Base-by-base conservation (phyloP, 2,113 vertebrate species). In the Sinocyclocheilus maitianheensis region DNA sequence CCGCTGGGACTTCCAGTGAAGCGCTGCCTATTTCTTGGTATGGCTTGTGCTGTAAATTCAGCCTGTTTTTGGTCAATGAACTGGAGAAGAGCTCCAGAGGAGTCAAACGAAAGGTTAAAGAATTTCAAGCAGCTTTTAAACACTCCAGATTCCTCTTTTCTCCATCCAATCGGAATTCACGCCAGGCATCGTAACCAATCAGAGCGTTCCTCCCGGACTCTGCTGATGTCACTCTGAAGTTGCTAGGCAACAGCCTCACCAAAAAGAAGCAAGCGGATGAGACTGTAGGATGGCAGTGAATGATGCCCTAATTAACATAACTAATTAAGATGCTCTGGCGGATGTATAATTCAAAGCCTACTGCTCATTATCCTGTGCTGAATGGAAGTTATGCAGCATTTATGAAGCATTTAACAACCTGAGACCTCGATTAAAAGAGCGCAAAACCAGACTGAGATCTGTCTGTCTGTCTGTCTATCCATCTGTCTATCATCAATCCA, bases 291-390 rank as follows among this genome's bases (percentile, higher is more conserved):
- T 53, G 63, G 24, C 43, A 37, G 46, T 37, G 81, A 48, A 53
- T 69, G 65, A 83, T 86, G 75, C 82, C 83, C 89, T 88, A 67
- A 91, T 92, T 91, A 91, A 89, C n/a, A 85, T 40, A 79, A 76
- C 43, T 76, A 51, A 92, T 90, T 84, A 91, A 87, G 81, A 86
- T 87, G 71, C 79, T 79, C 77, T 78, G 67, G 77, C 10, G 46
- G 2, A 24, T 87, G 55, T 85, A 60, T 86, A 85, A 90, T 82
- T 90, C 89, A 85, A 40, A 74, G 74, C 88, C 83, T 90, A 84
- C 53, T 78, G 4, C 87, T 88, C 79, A 91, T 92, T 91, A 90
- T 90, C 89, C 86, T 85, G 65, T 71, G 67, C 74, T 76, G 58
- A 85, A 84, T 62, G 67, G 26, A 72, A 8, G 60, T 55, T 72